Base-by-base conservation (phyloP, 2,113 vertebrate genomes). In the Anguilla rostrata region DNA sequence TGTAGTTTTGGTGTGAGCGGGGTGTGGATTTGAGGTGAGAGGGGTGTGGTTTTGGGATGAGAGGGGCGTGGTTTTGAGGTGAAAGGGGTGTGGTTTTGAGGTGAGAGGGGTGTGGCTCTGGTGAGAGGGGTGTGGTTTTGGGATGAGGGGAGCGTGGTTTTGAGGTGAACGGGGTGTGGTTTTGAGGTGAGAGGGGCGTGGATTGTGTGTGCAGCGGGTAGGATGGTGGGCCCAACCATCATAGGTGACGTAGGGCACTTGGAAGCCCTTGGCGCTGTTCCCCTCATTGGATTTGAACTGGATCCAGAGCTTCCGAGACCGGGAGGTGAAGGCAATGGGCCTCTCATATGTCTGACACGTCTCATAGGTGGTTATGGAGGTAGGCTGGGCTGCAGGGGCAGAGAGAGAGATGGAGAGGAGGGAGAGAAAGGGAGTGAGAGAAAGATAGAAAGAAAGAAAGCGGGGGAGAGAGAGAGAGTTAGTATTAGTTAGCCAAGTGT, bases 251-350 rank as follows among this genome's bases (percentile, higher is more conserved):
- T 98, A 98, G 2, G 98, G 98, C 16, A 98, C 97, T 82, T 98
- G 98, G 92, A 98, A 98, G 79, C 98, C 98, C 95, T 97, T 98
- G 82, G 94, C 97, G 0, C 97, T 98, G 95, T 98, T 98, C 29
- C 95, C 97, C 92, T 98, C 98, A 0, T 98, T 98, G 88, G 97
- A 96, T 88, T 97, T 98, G 89, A 98, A 98, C 92, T 98, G 98
- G 93, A 98, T 96, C 98, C 98, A 98, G 53, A 98, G 96, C 88
- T 97, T 98, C 26, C 97, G 95, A 0, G 97, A 98, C 84, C 98
- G 94, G 57, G 98, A 98, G 53, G 97, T 98, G 92, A 98, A 98
- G 87, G 98, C 98, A 29, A 98, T 98, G 20, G 98, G 98, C 84
- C 98, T 93, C 91, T 98, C 98, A 0, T 98, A 98, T 0, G 97